Evolutionary conservation across 2,888 invertebrate species (phyloP), one percentile per base, ranked within the genome.

Genomic region (Sesamia inferens): DNA sequence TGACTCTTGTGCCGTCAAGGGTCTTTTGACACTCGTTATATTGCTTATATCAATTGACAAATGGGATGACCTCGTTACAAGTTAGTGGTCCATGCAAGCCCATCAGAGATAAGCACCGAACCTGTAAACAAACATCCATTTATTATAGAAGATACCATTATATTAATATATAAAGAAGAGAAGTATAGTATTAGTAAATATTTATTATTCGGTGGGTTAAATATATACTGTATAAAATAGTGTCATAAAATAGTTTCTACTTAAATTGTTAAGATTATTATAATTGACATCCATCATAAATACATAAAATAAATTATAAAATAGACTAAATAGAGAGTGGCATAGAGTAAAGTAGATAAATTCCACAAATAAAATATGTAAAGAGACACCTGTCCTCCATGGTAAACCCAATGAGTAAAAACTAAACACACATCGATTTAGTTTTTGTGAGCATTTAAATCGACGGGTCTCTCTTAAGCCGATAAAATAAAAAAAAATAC

Each of bases 31-130:
- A 79, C 73, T 48, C 48, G 2, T 44, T 58, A 44, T 79, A 79
- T 85, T 79, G 85, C 85, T 85, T 83, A 73, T 58, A 82, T 59
- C 71, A 87, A 87, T 87, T 83, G 87, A 88, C 84, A 85, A 75
- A 83, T 77, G 79, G 78, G 76, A 73, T 81, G 85, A 81, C 71
- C 67, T 76, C 74, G 74, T 65, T 74, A 84, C 72, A 70, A 89
- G 90, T 95, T 94, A 94, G 92, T 92, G 84, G 84, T 91, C 93
- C 95, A 95, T 94, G 95, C 96, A 95, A 92, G 90, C 90, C 91
- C 91, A 89, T 96, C 95, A 96, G 88, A 95, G 91, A 93, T 93
- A 96, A 94, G 95, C 96, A 93, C 96, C 96, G 91, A 94, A 92
- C 91, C 96, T 96, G 96, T 79, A 95, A 96, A 94, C 81, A 94